These are phyloP conservation scores for Trachops cirrhosus DNA, from an alignment of 2,797 vertebrate species.

Conservation along the genomic window DNA sequence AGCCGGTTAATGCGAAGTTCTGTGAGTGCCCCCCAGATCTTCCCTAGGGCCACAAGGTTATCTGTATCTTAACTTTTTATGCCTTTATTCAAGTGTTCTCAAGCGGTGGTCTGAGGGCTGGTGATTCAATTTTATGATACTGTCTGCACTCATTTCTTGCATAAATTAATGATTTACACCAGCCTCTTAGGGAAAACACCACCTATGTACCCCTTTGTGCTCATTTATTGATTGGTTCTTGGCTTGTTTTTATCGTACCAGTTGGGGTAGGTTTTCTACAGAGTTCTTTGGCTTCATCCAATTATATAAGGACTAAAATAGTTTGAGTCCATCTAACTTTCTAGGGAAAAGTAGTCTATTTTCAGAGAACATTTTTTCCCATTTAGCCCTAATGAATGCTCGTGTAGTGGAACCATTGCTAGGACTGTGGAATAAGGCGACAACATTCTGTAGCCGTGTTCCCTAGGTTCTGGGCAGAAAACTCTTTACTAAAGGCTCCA, in stretches of 20 bases:
- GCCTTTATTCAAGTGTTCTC: background rate
- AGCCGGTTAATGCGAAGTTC: background rate
- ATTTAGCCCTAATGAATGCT: background rate
- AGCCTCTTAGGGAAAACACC: background rate
- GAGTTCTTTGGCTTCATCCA: background rate
- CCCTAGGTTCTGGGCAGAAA: background rate
- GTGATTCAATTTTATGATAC: background rate
- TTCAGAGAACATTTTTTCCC: background rate
- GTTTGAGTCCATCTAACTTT: background rate
- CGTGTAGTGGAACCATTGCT: background rate
- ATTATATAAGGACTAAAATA: background rate
- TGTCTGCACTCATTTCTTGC: background rate
- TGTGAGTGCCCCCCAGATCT: background rate
- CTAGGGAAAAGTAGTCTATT: background rate
- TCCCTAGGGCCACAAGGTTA: background rate
- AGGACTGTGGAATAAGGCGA: background rate
- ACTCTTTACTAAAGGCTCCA: background rate
- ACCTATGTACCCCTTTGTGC: background rate
- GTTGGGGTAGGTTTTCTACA: background rate
- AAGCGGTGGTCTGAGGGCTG: background rate
- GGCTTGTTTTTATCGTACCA: background rate
- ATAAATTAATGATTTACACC: slow-evolving; percentile 40
- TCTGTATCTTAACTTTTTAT: background rate
- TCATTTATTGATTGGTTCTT: background rate
- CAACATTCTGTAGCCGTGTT: background rate